Conservation (phyloP, 1,140 invertebrate genomes). For the Lepidurus couesii region DNA sequence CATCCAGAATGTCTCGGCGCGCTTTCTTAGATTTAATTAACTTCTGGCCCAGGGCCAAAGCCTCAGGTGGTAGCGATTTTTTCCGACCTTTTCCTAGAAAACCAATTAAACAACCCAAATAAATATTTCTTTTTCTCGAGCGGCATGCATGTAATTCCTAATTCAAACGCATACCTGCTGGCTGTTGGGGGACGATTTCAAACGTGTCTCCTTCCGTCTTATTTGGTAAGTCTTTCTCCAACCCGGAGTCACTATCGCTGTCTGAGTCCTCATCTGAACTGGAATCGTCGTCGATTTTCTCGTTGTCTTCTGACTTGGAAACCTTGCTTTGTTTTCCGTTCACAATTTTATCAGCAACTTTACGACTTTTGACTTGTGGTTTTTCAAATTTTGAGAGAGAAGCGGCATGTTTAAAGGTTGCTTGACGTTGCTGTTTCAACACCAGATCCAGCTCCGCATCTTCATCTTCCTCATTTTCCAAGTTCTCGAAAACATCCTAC, state of each 20-base stretch:
- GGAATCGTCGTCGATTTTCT: conserved; percentile 49
- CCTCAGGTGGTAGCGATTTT: conserved; percentile 71
- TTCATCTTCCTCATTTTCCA: conserved; percentile 74
- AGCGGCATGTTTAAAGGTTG: conserved; percentile 31
- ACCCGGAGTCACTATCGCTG: conserved; percentile 35
- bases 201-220: conserved; percentile 49
- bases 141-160: not conserved
- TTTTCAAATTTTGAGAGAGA: conserved; percentile 8
- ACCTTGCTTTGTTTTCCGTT: conserved; percentile 40
- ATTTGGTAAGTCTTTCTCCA: conserved; percentile 37
- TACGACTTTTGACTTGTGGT: conserved; percentile 35
- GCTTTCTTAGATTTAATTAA: conserved; percentile 78
- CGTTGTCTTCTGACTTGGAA: conserved; percentile 53
- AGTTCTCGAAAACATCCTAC: conserved; percentile 71
- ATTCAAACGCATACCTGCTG: conserved; percentile 34
- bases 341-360: conserved; percentile 34
- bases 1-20: conserved; percentile 77
- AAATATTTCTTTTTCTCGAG: conserved; percentile 44
- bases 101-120: conserved; percentile 34
- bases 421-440: conserved; percentile 48
- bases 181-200: conserved; percentile 55
- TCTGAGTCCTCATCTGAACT: conserved; percentile 37
- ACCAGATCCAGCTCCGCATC: conserved; percentile 78
- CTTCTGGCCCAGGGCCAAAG: conserved; percentile 78
- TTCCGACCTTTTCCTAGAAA: conserved; percentile 47